phyloP scores from a whole-genome alignment of 2,113 vertebrate genomes.

The Hylia prasina region DNA sequence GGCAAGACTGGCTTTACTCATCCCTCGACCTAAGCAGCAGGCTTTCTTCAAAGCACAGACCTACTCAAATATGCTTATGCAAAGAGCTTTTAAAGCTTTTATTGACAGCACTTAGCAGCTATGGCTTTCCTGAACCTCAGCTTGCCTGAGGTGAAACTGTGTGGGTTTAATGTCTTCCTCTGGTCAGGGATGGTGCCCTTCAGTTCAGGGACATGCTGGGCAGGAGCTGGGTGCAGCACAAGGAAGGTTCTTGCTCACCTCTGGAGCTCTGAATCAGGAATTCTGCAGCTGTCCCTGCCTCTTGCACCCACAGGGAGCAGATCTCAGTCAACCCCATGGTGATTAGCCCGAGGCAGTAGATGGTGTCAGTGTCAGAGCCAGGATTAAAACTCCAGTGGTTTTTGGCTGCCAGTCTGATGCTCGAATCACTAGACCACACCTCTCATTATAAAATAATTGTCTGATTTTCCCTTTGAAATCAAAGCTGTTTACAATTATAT shows the following conservation, averaged over 20 bases:
- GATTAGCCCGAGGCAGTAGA: slow-evolving; percentile 31
- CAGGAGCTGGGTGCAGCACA: neutral
- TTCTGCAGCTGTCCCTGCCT: neutral
- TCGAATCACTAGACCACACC: slow-evolving; percentile 49
- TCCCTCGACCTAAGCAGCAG: slow-evolving; percentile 52
- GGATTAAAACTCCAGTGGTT: slow-evolving; percentile 46
- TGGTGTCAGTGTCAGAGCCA: slow-evolving; percentile 60
- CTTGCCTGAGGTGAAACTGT: neutral
- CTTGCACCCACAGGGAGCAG: slow-evolving; percentile 9
- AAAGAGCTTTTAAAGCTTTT: slow-evolving; percentile 49
- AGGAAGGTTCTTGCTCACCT: neutral
- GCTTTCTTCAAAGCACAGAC: slow-evolving; percentile 47
- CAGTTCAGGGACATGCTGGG: neutral
- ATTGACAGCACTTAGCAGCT: slow-evolving; percentile 59
- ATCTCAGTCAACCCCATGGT: neutral
- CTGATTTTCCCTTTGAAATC: slow-evolving; percentile 65
- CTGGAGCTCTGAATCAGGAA: neutral
- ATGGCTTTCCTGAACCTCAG: slow-evolving; percentile 21
- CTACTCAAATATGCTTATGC: slow-evolving; percentile 47
- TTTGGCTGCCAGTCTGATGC: slow-evolving; percentile 49
- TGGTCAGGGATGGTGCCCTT: neutral
- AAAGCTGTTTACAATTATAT: slow-evolving; percentile 61
- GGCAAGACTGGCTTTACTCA: slow-evolving; percentile 40
- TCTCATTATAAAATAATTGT: slow-evolving; percentile 64
- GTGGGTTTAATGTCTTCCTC: neutral